phyloP scores from a whole-genome alignment of 2,888 invertebrate genomes.

The Cosmopolites sordidus region DNA sequence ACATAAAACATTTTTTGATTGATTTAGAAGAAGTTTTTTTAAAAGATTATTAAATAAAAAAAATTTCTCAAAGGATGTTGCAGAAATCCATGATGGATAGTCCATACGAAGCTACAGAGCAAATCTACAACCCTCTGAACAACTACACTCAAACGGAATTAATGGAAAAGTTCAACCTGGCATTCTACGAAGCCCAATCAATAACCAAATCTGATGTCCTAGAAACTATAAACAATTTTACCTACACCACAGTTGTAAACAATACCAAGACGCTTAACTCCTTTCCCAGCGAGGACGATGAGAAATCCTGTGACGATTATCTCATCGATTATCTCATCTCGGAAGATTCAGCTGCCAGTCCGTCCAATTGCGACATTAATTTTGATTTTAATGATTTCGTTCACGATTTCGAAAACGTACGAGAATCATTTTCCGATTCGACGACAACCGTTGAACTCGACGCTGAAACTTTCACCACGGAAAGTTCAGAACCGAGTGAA shows the following conservation, averaged over 20 bases:
- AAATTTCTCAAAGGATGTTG: constrained; percentile 13
- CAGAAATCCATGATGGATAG: constrained; percentile 10
- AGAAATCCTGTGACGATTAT: constrained; percentile 32
- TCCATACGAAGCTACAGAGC: constrained; percentile 12
- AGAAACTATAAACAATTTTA: constrained; percentile 36
- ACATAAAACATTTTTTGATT: no score
- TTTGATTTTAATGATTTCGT: constrained; percentile 45
- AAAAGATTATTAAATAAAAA: no score
- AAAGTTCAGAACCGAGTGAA: constrained; percentile 23
- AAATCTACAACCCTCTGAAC: constrained; percentile 35
- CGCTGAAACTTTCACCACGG: constrained; percentile 33
- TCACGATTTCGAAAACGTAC: constrained; percentile 38
- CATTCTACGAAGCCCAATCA: constrained; percentile 47
- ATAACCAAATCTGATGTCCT: constrained; percentile 36
- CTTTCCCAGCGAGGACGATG: not conserved
- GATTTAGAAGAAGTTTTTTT: no score
- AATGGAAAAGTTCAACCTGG: constrained; percentile 47
- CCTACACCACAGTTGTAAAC: not conserved
- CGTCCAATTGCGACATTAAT: constrained; percentile 30
- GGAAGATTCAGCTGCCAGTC: constrained; percentile 27
- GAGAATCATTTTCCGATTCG: constrained; percentile 23
- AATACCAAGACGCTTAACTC: not conserved
- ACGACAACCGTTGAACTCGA: constrained; percentile 29
- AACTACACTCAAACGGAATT: constrained; percentile 43
- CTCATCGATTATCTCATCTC: constrained; percentile 37